Evolutionary conservation across 2,113 vertebrate genomes (phyloP), one percentile per base, ranked within the genome.

Genomic region (Cyanistes caeruleus): DNA sequence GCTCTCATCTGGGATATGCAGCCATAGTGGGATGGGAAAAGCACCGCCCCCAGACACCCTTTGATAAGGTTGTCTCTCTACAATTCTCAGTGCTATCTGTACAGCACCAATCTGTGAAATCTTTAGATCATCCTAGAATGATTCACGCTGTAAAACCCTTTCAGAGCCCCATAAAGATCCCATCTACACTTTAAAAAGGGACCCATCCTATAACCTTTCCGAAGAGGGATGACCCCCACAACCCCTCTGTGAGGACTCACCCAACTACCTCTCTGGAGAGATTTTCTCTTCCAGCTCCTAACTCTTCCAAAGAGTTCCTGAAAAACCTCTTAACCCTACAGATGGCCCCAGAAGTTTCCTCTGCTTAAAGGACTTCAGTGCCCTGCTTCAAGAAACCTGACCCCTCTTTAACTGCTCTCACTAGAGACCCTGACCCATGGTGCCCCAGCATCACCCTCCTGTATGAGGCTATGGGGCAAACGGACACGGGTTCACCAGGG

Each of bases 381-480:
- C 23, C 8, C 11, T 8, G 5, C 15, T 25, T 56, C 11, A 35
- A 81, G 33, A 87, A 18, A 49, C 5, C 10, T 70, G 51, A 87
- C 14, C 19, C 23, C 31, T 31, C 11, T 87, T 87, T 35, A 44
- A 46, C 10, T 33, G 22, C 23, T 30, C 33, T 48, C 41, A 68
- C 20, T 1, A 63, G 39, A 70, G 11, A 85, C 10, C 5, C 6
- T 28, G 11, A 49, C 2, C 9, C 13, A 20, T 30, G 12, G 5
- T 30, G 1, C 7, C 17, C 3, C 30, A 93, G 23, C 23, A 77
- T 37, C 30, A 33, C 2, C 4, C 19, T 12, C 7, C 3, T 48
- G 25, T 24, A 3, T 0, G 0, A 80, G 30, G 19, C 41, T 33
- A 39, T 5, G 28, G 10, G 33, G 5, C 13, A 63, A 58, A 8